Evolutionary conservation across 2,888 invertebrate genomes (phyloP), one percentile per base, ranked within the genome.

Genomic region (Auanema freiburgensis): DNA sequence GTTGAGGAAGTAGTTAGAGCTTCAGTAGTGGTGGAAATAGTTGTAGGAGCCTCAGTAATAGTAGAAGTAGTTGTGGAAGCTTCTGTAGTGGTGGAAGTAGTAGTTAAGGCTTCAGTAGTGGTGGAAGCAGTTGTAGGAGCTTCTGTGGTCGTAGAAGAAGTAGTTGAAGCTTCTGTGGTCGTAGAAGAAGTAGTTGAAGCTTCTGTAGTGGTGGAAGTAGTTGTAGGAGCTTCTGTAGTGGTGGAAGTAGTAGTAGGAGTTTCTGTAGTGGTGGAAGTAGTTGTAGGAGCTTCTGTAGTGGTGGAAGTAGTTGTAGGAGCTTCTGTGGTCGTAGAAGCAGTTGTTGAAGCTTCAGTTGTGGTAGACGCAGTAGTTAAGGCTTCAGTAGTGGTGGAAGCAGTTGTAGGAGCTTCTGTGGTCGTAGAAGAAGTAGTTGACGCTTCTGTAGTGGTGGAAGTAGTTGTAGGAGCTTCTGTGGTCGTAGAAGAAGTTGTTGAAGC

Each of bases 251-350:
- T 33, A 8, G 33, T 33, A 5, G 12, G 21, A 23, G 16, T 4
- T 24, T 23, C 50, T 33, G 51, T 21, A 16, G 59, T 52, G 3
- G 52, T 41, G 16, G 52, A 43, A 10, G 42, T 24, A 23, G 53
- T 24, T 12, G 59, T 59, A 52, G 42, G 10, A 24, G 58, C 16
- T 49, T 44, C 44, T 8, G 56, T 24, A 42, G 42, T 40, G 11
- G n/a, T 41, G 1, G 63, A 50, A 4, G 64, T 60, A 10, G 57
- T 49, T n/a, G 55, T 42, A 41, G 62, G 44, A 18, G 2, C 56
- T 18, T 25, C 51, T 5, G 10, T 24, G 52, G 58, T 58, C 16
- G 40, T 25, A 2, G 33, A 8, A 42, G 24, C n/a, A 41, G 49
- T 24, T 33, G 23, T 41, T 40, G 61, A 40, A 16, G 54, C 51